Conservation (phyloP, 2,888 invertebrate genomes). For the Trachelus stipa region DNA sequence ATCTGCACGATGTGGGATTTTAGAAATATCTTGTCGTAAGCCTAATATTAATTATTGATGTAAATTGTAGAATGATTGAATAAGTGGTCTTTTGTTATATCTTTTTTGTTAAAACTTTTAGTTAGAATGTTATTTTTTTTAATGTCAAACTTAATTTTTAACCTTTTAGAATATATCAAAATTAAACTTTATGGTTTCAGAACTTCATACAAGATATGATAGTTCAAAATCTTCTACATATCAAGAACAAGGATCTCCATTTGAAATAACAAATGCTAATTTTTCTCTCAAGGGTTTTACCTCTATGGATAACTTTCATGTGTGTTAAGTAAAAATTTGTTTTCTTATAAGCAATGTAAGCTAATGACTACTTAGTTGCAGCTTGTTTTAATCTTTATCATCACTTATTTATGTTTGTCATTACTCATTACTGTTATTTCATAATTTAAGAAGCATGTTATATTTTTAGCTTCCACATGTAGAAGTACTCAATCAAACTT, state of each 20-base stretch:
- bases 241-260: constrained; percentile 71
- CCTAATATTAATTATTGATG: constrained; percentile 27
- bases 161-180: too few relatives aligned
- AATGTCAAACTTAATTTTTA: neutral
- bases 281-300: constrained; percentile 75
- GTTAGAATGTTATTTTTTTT: neutral
- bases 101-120: neutral
- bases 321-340: constrained; percentile 57
- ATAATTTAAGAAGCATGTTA: constrained; percentile 14
- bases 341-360: neutral
- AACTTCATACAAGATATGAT: constrained; percentile 77
- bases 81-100: neutral
- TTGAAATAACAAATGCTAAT: constrained; percentile 70
- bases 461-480: constrained; percentile 69
- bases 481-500: constrained; percentile 73
- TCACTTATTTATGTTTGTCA: neutral
- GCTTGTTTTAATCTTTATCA: neutral
- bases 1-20: constrained; percentile 64
- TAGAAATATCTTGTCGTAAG: constrained; percentile 67
- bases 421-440: neutral
- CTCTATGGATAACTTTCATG: constrained; percentile 74
- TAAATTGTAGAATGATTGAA: neutral
- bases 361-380: neutral
- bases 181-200: constrained; percentile 60
- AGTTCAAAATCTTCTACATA: constrained; percentile 75